A percentile compares a stretch with the other conserved stretches of the same genome.
Conservation (phyloP, 1,140 invertebrate species). For the Ceratosolen fusciceps region DNA sequence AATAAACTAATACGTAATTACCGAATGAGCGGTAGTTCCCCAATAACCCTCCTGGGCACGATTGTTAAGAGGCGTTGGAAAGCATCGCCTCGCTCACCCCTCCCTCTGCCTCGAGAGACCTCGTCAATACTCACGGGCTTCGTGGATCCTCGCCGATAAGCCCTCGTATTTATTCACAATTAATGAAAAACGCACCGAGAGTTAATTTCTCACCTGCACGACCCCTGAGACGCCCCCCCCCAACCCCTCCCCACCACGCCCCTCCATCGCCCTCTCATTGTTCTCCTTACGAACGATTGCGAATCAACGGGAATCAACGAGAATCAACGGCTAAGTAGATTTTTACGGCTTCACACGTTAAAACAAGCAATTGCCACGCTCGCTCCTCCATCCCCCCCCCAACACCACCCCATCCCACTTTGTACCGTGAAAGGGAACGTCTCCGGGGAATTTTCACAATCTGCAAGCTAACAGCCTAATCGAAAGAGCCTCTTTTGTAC, state of each 20-base stretch:
- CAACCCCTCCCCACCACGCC: no score
- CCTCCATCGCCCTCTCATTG: no score
- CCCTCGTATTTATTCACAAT: constrained; percentile 35
- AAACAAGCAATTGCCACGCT: constrained; percentile 53
- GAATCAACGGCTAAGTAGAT: constrained; percentile 33
- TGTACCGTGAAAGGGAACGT: no score
- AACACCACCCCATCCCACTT: no score
- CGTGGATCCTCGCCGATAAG: background rate
- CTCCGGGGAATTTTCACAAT: no score
- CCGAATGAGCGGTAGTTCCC: no score
- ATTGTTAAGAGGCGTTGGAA: no score
- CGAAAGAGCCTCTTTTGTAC: no score
- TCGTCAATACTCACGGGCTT: constrained; percentile 2
- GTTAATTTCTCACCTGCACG: background rate
- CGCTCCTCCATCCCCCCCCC: background rate
- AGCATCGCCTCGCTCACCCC: background rate
- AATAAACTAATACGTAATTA: no score
- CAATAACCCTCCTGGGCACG: no score
- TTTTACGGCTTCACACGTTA: constrained; percentile 60
- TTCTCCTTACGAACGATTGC: background rate
- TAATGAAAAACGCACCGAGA: constrained; percentile 1
- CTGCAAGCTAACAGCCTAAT: no score
- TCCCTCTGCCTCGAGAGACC: constrained; percentile 14
- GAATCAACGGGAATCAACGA: background rate
- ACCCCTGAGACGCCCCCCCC: background rate